Base-by-base conservation (phyloP, 1,140 invertebrate species). In the Campoletis sonorensis region DNA sequence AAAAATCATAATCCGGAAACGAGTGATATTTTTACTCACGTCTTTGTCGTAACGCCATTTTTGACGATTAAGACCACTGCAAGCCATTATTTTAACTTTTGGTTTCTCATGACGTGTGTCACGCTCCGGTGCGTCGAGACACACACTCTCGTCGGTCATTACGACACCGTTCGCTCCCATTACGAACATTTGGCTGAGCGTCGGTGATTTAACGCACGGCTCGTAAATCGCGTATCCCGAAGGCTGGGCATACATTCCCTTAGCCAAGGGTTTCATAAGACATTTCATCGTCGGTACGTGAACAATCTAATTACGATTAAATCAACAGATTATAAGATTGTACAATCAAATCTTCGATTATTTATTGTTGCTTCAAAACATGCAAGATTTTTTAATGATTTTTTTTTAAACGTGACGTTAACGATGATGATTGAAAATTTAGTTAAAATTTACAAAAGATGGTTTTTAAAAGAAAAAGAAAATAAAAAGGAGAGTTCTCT, bases 81-180 rank as follows among this genome's bases (percentile, higher is more conserved):
- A 96, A 1, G 95, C 94, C 89, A 95, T 93, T 49, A 96, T 93
- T 79, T 95, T 93, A 5, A 95, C 95, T 85, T 93, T 94, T 3
- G 93, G 92, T 33, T 87, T 91, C 21, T 90, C 90, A 58, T 92
- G 89, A 49, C 87, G 86, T 1, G 85, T 91, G 51, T 93, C 90
- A 37, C 86, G 91, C 77, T 95, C 94, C 0, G 95, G 94, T 23
- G 94, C 94, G 87, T 96, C 95, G 45, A 96, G 89, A 87, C 96
- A 96, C 4, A 96, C 92, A 8, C 94, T 95, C 85, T 96, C 95
- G 84, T 96, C 95, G 0, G 94, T 95, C 94, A 95, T 95, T 76
- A 96, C 88, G 33, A 92, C 92, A 0, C 95, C 95, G 70, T 93
- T 93, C 61, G 93, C 91, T 1, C 94, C 95, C 86, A 96, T 95